A percentile compares a stretch with the other conserved stretches of the same genome.
These are phyloP conservation scores for Liposcelis brunnea DNA, from an alignment of 2,888 invertebrate species.

Conservation along the genomic window DNA sequence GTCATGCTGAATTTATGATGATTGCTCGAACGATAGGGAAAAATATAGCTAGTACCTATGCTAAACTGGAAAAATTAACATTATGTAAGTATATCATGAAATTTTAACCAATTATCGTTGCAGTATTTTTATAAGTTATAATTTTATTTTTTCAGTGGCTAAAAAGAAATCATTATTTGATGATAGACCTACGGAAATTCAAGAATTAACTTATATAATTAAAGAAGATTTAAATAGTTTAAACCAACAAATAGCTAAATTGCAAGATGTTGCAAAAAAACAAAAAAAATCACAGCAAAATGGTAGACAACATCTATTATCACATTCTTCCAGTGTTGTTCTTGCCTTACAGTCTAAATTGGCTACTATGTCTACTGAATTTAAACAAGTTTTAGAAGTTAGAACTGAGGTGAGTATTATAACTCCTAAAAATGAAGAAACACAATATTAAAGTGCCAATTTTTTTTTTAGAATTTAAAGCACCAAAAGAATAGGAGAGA, in stretches of 20 bases:
- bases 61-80: conserved; percentile 92
- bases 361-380: conserved; percentile 93
- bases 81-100: conserved; percentile 53
- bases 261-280: conserved; percentile 63
- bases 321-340: conserved; percentile 85
- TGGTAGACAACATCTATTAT: conserved; percentile 62
- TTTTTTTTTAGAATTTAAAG: conserved; percentile 55
- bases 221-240: conserved; percentile 89
- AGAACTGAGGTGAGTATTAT: conserved; percentile 80
- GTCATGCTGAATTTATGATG: conserved; percentile 87
- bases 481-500: conserved; percentile 87
- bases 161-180: conserved; percentile 94
- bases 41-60: conserved; percentile 88
- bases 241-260: conserved; percentile 90
- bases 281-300: conserved; percentile 35
- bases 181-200: conserved; percentile 89
- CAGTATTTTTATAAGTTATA: too few relatives aligned
- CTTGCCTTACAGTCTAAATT: conserved; percentile 83
- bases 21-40: conserved; percentile 87
- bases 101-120: conserved; percentile 9
- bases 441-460: not conserved
- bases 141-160: conserved; percentile 54
- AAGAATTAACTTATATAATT: conserved; percentile 92
- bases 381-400: conserved; percentile 93
- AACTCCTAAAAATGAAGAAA: conserved; percentile 7